A percentile compares a stretch with the other conserved stretches of the same genome.
These are phyloP conservation scores for Hyperoplus lanceolatus DNA, from an alignment of 2,797 vertebrate species.

Conservation along the genomic window DNA sequence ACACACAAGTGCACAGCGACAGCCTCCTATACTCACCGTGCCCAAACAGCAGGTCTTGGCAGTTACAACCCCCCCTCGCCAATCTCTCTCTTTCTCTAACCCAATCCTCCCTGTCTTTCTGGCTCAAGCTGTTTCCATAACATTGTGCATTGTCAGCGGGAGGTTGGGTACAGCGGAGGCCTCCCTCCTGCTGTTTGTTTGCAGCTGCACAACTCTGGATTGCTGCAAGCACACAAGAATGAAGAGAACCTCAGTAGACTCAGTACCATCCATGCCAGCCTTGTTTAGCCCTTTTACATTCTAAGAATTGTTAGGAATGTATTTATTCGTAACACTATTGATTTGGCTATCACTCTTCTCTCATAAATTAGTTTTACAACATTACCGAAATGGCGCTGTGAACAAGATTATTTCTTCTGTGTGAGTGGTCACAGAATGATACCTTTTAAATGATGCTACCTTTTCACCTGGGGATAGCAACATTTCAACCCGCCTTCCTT, in stretches of 20 bases:
- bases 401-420: neutral
- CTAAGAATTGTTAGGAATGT: neutral
- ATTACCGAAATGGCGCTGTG: neutral
- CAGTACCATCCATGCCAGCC: neutral
- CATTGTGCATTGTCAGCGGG: constrained; percentile 67
- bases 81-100: constrained; percentile 10
- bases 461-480: too few relatives aligned
- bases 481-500: too few relatives aligned
- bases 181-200: constrained; percentile 63
- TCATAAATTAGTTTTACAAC: constrained; percentile 9
- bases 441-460: too few relatives aligned
- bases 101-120: constrained; percentile 54
- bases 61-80: constrained; percentile 15
- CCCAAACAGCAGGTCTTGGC: constrained; percentile 62
- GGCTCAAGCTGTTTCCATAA: constrained; percentile 57
- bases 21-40: constrained; percentile 59
- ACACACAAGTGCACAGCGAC: constrained; percentile 50
- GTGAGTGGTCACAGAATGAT: too few relatives aligned
- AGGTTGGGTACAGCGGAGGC: constrained; percentile 47
- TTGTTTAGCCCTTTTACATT: neutral
- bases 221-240: constrained; percentile 27
- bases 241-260: constrained; percentile 25
- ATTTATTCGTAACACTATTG: neutral
- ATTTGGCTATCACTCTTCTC: constrained; percentile 9
- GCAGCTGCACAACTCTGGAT: constrained; percentile 48